Evolutionary conservation across 2,113 vertebrate genomes (phyloP).

Genomic region (Alces alces): DNA sequence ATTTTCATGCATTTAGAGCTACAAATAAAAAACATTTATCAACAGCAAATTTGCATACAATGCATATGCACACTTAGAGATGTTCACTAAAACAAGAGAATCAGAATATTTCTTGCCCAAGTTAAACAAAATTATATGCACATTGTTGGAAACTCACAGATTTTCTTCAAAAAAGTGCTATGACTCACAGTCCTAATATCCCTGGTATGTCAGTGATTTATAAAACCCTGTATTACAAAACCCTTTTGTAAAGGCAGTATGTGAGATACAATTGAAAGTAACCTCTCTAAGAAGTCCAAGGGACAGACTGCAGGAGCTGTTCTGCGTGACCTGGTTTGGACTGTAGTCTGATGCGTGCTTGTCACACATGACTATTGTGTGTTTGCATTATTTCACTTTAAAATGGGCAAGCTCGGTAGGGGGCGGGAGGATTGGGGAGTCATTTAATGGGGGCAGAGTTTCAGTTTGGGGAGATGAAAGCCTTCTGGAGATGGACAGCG

Average conservation of each 20-base stretch:
- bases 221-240: background rate
- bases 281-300: background rate
- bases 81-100: background rate
- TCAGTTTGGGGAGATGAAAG: rapidly evolving
- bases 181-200: background rate
- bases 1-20: background rate
- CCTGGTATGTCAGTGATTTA: background rate
- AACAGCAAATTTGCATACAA: no score
- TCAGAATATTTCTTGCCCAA: background rate
- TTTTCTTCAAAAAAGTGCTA: background rate
- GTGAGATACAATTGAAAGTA: background rate
- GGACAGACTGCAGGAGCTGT: background rate
- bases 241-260: background rate
- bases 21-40: background rate
- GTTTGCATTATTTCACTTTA: background rate
- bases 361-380: rapidly evolving
- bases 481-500: rapidly evolving
- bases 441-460: rapidly evolving
- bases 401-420: background rate
- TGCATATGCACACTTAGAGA: no score
- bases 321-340: background rate
- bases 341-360: rapidly evolving
- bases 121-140: background rate
- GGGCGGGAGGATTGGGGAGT: rapidly evolving
- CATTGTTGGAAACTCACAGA: background rate